phyloP scores from a whole-genome alignment of 1,140 invertebrate genomes.

The Arctopsyche grandis region DNA sequence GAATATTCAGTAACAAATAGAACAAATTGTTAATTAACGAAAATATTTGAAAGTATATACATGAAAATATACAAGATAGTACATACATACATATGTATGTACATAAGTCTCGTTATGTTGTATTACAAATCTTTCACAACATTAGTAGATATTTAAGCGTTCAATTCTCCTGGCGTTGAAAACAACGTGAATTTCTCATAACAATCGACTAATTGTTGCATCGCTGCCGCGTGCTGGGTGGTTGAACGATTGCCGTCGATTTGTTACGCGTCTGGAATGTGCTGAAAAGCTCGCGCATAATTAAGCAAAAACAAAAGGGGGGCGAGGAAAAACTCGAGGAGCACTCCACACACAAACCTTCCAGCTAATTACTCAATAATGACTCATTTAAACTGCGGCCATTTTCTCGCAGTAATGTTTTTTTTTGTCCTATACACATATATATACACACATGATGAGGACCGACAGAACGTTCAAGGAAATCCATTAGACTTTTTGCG shows the following conservation, averaged over 20 bases:
- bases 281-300: conserved; percentile 33
- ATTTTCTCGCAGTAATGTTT: conserved; percentile 34
- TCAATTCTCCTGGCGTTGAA: too few relatives aligned
- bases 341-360: conserved; percentile 21
- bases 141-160: too few relatives aligned
- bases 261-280: conserved; percentile 16
- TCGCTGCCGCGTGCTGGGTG: background rate
- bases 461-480: conserved; percentile 34
- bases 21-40: too few relatives aligned
- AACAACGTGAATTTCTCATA: too few relatives aligned
- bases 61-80: background rate
- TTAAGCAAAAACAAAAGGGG: conserved; percentile 24
- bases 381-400: conserved; percentile 50
- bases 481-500: conserved; percentile 52
- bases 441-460: background rate
- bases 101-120: background rate
- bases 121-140: too few relatives aligned
- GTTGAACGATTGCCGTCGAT: background rate
- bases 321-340: background rate
- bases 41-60: background rate
- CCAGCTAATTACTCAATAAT: conserved; percentile 51
- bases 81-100: background rate
- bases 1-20: too few relatives aligned
- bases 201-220: too few relatives aligned
- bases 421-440: background rate